A percentile compares a stretch with the other conserved stretches of the same genome.
Evolutionary conservation across 2,888 invertebrate genomes (phyloP).

Genomic region (Chorisops tibialis): DNA sequence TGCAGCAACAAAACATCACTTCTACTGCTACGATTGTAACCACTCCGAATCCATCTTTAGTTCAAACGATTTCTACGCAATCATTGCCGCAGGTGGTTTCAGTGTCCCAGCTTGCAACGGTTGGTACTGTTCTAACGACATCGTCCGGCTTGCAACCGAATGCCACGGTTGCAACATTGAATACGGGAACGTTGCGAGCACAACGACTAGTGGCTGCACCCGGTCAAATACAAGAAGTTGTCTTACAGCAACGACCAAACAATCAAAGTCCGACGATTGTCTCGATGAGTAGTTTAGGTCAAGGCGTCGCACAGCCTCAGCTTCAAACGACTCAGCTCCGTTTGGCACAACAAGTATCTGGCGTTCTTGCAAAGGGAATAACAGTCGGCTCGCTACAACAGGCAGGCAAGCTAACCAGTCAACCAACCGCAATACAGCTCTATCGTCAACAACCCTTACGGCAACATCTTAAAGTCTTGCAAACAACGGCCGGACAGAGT

Average conservation of each 20-base stretch:
- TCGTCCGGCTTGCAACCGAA: conserved; percentile 45
- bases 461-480: conserved; percentile 45
- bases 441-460: conserved; percentile 45
- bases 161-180: conserved; percentile 47
- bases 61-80: conserved; percentile 48
- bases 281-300: conserved; percentile 48
- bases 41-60: conserved; percentile 42
- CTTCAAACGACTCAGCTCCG: conserved; percentile 49
- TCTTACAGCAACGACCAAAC: conserved; percentile 48
- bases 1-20: conserved; percentile 46
- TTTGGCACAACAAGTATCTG: conserved; percentile 44
- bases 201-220: conserved; percentile 49
- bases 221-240: conserved; percentile 48
- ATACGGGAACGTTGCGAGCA: conserved; percentile 47
- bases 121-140: conserved; percentile 49
- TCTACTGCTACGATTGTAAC: conserved; percentile 41
- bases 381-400: conserved; percentile 48
- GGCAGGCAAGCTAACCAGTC: conserved; percentile 44
- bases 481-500: conserved; percentile 36
- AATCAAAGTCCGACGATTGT: conserved; percentile 50
- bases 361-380: conserved; percentile 47
- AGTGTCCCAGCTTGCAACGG: conserved; percentile 51
- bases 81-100: conserved; percentile 51
- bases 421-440: conserved; percentile 48
- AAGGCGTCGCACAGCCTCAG: conserved; percentile 45